These are phyloP conservation scores for Lampris megalopsis DNA, from an alignment of 2,113 vertebrate species.

Conservation along the genomic window DNA sequence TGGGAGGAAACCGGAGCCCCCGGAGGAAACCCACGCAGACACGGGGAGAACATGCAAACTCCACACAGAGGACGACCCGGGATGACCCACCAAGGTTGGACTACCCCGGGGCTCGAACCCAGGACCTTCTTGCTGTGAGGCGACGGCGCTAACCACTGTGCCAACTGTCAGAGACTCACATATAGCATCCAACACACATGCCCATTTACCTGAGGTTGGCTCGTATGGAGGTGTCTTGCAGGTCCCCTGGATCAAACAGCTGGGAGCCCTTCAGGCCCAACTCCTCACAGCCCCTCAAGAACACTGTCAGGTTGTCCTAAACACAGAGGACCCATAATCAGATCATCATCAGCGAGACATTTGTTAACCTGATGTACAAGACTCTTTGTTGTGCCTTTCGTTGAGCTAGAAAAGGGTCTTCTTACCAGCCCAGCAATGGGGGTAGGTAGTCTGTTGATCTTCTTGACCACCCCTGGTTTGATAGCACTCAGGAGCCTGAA, in stretches of 20 bases:
- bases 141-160: too few species aligned
- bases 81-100: too few species aligned
- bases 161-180: too few species aligned
- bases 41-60: background rate
- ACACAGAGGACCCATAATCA: conserved; percentile 27
- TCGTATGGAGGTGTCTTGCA: conserved; percentile 93
- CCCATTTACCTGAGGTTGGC: conserved; percentile 89
- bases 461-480: conserved; percentile 95
- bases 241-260: conserved; percentile 95
- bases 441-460: conserved; percentile 96
- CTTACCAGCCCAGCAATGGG: conserved; percentile 98
- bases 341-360: background rate
- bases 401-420: conserved; percentile 47
- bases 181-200: background rate
- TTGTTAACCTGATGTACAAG: conserved; percentile 33
- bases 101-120: too few species aligned
- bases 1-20: too few species aligned
- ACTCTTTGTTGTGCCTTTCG: conserved; percentile 11
- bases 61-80: too few species aligned
- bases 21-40: conserved; percentile 5
- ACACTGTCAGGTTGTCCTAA: conserved; percentile 96
- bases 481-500: conserved; percentile 96
- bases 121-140: too few species aligned
- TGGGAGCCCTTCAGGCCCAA: conserved; percentile 95
- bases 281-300: conserved; percentile 95